Percentiles rank a stretch among this genome's conserved stretches.
These are phyloP conservation scores for Frankliniella fusca DNA, from an alignment of 2,888 invertebrate species.

Conservation along the genomic window DNA sequence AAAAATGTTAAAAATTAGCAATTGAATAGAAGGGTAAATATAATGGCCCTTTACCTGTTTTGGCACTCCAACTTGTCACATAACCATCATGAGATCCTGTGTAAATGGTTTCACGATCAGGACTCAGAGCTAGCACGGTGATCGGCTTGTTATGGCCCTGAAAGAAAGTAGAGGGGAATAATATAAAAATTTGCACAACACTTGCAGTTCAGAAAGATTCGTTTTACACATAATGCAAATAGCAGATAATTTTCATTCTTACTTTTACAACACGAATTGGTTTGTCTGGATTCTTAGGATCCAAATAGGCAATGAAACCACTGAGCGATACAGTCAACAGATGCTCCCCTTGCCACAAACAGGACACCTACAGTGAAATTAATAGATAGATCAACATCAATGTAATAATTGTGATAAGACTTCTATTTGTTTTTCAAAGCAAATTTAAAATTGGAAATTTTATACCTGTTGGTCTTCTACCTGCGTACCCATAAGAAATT, in stretches of 20 bases:
- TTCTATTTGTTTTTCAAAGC: too few relatives aligned
- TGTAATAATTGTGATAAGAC: neutral
- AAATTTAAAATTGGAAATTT: slow-evolving; percentile 26
- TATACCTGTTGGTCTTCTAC: slow-evolving; percentile 86
- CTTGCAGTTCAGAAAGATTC: neutral
- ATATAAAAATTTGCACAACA: neutral
- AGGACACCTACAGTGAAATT: slow-evolving; percentile 66
- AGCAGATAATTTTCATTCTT: slow-evolving; percentile 32
- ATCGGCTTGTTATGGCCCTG: slow-evolving; percentile 97
- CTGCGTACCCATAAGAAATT: slow-evolving; percentile 80
- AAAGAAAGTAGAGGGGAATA: slow-evolving; percentile 32
- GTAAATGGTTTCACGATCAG: slow-evolving; percentile 71
- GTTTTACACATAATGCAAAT: neutral
- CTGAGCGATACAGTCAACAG: slow-evolving; percentile 89
- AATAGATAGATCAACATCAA: neutral
- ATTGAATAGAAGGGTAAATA: neutral
- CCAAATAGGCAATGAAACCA: slow-evolving; percentile 91
- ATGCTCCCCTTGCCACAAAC: slow-evolving; percentile 90
- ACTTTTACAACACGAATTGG: slow-evolving; percentile 77
- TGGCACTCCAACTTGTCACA: slow-evolving; percentile 78
- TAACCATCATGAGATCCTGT: slow-evolving; percentile 93
- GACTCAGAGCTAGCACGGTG: slow-evolving; percentile 75
- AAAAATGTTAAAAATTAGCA: slow-evolving; percentile 20
- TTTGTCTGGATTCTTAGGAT: slow-evolving; percentile 75
- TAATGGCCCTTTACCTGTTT: slow-evolving; percentile 49